These are phyloP conservation scores for Oscheius sp. DNA, from an alignment of 1,140 invertebrate genomes.

Conservation along the genomic window DNA sequence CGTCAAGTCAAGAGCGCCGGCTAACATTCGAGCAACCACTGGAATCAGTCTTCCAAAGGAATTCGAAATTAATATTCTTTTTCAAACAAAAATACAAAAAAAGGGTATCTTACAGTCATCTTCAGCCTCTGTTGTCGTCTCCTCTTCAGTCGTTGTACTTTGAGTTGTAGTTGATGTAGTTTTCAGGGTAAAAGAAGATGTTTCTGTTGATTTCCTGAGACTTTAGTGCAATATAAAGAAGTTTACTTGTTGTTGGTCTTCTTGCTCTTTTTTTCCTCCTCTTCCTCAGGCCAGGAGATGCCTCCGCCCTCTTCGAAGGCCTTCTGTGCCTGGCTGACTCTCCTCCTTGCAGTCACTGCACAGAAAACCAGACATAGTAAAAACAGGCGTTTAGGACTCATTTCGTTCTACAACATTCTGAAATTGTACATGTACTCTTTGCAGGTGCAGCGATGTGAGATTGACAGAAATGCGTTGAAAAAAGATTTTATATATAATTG, in stretches of 20 bases:
- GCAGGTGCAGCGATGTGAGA: too few species aligned
- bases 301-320: conserved; percentile 9
- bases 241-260: background rate
- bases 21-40: conserved; percentile 22
- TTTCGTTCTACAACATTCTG: too few species aligned
- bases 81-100: background rate
- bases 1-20: conserved; percentile 14
- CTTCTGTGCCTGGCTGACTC: background rate
- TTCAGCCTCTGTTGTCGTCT: background rate
- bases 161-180: background rate
- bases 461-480: too few species aligned
- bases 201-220: background rate
- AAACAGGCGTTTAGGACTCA: too few species aligned
- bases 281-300: conserved; percentile 8
- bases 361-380: too few species aligned
- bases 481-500: too few species aligned
- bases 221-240: background rate
- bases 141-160: background rate
- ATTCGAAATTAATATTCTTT: background rate
- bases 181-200: background rate
- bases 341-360: background rate
- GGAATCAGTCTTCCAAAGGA: conserved; percentile 5
- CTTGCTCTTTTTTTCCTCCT: background rate
- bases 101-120: background rate
- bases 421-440: too few species aligned